Evolutionary conservation across 2,888 invertebrate species (phyloP).

Genomic region (Drosophila suboccidentalis): DNA sequence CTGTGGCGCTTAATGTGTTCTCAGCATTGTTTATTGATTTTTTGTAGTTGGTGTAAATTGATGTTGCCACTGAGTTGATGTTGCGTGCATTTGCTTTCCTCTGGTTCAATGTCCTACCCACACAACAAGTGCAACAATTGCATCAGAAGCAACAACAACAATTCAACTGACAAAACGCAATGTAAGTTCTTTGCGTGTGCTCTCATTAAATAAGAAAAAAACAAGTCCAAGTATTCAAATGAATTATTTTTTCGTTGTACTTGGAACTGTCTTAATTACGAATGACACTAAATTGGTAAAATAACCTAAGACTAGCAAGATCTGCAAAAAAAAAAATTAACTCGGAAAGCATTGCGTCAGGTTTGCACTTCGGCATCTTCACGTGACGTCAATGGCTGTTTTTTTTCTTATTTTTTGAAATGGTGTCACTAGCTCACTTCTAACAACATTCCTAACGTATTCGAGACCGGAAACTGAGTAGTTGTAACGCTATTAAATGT

Average conservation of each 20-base stretch:
- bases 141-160: slow-evolving; percentile 21
- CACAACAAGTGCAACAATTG: slow-evolving; percentile 66
- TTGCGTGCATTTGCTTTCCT: slow-evolving; percentile 37
- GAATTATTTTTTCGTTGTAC: neutral
- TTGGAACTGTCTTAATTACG: neutral
- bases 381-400: slow-evolving; percentile 42
- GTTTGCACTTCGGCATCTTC: slow-evolving; percentile 33
- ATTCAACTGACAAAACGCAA: slow-evolving; percentile 21
- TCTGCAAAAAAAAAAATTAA: slow-evolving; percentile 26
- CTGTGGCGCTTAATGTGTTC: slow-evolving; percentile 34
- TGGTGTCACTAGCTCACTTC: slow-evolving; percentile 59
- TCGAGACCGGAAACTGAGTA: slow-evolving; percentile 42
- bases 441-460: slow-evolving; percentile 26
- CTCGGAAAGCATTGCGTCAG: slow-evolving; percentile 52
- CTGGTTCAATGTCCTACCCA: slow-evolving; percentile 67
- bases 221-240: neutral
- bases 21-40: slow-evolving; percentile 57
- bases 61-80: slow-evolving; percentile 33
- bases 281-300: neutral
- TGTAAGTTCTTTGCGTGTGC: neutral
- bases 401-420: slow-evolving; percentile 21
- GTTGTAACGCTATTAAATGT: slow-evolving; percentile 16
- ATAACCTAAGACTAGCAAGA: neutral
- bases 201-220: neutral
- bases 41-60: slow-evolving; percentile 42